These are phyloP conservation scores for Meandrusa payeni DNA, from an alignment of 2,888 invertebrate genomes.

Conservation along the genomic window DNA sequence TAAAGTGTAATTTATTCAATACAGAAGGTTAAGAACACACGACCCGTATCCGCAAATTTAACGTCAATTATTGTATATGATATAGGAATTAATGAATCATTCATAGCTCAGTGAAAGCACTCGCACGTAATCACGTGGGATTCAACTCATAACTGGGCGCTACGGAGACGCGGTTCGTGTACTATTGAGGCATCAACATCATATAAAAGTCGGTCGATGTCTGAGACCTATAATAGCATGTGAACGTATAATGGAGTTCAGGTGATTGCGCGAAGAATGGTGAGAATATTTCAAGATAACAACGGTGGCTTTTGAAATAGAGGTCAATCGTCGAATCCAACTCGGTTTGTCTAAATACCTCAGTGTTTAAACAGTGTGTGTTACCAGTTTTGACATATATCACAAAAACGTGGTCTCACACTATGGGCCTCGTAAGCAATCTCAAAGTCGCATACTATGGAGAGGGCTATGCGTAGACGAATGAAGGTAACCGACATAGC, in stretches of 20 bases:
- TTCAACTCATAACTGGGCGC: conserved; percentile 33
- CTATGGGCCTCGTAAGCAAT: no score
- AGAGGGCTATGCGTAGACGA: no score
- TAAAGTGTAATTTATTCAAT: conserved; percentile 47
- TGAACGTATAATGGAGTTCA: not conserved
- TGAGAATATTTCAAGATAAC: conserved; percentile 1
- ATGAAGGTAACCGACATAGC: no score
- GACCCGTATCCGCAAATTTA: conserved; percentile 58
- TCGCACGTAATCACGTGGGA: conserved; percentile 56
- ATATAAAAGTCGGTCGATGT: conserved; percentile 6
- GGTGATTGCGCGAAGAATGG: conserved; percentile 10
- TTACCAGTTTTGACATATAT: no score
- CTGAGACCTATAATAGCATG: not conserved
- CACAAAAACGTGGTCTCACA: no score
- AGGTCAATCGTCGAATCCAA: no score
- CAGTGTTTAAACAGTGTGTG: no score
- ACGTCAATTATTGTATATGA: conserved; percentile 58
- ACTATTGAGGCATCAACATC: not conserved
- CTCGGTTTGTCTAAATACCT: no score
- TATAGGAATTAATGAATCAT: conserved; percentile 57
- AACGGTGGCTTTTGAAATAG: conserved; percentile 9
- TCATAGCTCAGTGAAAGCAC: conserved; percentile 63
- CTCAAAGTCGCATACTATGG: no score
- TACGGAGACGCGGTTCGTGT: not conserved
- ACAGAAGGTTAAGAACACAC: conserved; percentile 57